Percentiles rank a stretch among this genome's conserved stretches.
Conservation (phyloP, 2,797 vertebrate genomes). For the Anguilla obscura region DNA sequence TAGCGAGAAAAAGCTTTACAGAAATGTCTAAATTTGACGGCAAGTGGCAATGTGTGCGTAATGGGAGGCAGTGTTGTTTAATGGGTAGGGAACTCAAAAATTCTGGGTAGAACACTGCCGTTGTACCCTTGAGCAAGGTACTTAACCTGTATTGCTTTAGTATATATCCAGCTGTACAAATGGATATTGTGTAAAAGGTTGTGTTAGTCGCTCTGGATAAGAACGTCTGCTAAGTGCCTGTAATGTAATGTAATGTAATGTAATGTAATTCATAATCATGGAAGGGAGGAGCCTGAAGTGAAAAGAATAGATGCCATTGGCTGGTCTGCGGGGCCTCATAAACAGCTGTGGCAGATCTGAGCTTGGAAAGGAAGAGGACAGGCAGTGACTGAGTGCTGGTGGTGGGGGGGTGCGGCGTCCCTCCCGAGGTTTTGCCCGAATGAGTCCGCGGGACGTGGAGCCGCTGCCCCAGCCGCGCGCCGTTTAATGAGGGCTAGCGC, state of each 20-base stretch:
- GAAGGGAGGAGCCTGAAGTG: not conserved
- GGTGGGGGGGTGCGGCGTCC: not conserved
- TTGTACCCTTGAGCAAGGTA: too few relatives aligned
- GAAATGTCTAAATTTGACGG: not conserved
- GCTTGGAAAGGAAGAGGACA: not conserved
- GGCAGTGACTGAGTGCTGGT: not conserved
- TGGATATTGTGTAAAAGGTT: too few relatives aligned
- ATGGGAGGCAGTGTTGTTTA: not conserved
- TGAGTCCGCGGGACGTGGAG: not conserved
- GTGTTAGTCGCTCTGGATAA: too few relatives aligned
- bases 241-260: too few relatives aligned
- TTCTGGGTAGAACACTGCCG: too few relatives aligned
- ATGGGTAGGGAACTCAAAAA: too few relatives aligned
- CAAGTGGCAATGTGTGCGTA: not conserved
- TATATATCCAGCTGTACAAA: too few relatives aligned
- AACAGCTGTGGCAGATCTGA: not conserved
- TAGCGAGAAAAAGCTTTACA: not conserved
- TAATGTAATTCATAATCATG: too few relatives aligned
- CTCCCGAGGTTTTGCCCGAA: constrained; percentile 10
- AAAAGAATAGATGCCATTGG: not conserved
- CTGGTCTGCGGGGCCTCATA: not conserved
- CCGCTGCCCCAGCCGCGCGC: not conserved
- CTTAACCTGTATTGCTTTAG: too few relatives aligned
- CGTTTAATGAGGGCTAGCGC: not conserved
- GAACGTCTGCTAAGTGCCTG: too few relatives aligned